phyloP scores from a whole-genome alignment of 2,888 invertebrate species.

The Tanytarsus gracilentus region DNA sequence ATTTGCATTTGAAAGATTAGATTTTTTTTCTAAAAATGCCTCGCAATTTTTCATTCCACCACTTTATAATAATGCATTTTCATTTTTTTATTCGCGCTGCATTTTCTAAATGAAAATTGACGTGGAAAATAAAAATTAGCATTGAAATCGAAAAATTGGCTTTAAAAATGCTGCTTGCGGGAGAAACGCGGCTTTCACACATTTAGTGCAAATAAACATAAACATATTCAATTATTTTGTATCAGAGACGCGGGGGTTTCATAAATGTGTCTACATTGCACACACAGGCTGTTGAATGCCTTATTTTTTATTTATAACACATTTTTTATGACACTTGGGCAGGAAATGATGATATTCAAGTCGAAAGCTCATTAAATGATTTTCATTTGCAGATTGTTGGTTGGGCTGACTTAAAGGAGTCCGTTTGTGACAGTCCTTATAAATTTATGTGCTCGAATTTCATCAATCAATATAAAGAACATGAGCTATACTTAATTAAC shows the following conservation, averaged over 20 bases:
- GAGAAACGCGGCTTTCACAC: background rate
- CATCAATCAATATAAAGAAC: constrained; percentile 38
- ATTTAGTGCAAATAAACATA: background rate
- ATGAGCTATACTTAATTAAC: constrained; percentile 40
- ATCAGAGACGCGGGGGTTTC: too few relatives aligned
- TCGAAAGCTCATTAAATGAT: background rate
- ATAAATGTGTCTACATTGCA: constrained; percentile 5
- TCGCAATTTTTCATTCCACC: background rate
- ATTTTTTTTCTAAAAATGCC: too few relatives aligned
- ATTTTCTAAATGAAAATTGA: constrained; percentile 10
- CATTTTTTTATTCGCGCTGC: background rate
- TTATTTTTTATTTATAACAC: background rate
- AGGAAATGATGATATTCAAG: background rate
- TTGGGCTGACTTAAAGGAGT: constrained; percentile 40
- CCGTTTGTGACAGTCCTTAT: constrained; percentile 40
- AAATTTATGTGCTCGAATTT: constrained; percentile 43
- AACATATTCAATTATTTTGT: constrained; percentile 2
- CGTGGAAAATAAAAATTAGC: background rate
- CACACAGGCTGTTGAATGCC: constrained; percentile 8
- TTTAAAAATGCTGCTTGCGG: background rate
- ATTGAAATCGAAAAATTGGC: background rate
- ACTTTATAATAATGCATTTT: background rate
- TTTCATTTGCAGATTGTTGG: constrained; percentile 34
- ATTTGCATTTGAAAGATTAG: too few relatives aligned
- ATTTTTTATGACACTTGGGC: background rate